Evolutionary conservation across 35 echinoderm and acorn worm species (phyloP).

Genomic region (Strongylocentrotus purpuratus): DNA sequence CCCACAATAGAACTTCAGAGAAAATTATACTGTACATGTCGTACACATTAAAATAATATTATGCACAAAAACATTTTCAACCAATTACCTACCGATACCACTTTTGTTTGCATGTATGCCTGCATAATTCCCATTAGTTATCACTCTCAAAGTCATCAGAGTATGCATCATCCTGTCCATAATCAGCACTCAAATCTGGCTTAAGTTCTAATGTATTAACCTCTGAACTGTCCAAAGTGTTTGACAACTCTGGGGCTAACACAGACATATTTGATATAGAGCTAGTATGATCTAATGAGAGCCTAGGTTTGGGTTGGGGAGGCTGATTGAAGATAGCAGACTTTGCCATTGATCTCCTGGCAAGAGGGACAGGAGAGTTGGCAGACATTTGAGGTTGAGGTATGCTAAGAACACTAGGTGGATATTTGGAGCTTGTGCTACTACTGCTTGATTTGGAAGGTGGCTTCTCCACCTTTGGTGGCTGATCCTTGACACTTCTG

Average conservation of each 20-base stretch:
- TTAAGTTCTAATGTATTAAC: constrained; percentile 6
- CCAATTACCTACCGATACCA: too few relatives aligned
- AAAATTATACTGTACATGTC: too few relatives aligned
- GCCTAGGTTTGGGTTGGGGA: constrained; percentile 62
- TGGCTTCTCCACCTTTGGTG: not conserved
- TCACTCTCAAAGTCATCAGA: constrained; percentile 68
- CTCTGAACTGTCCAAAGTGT: constrained; percentile 25
- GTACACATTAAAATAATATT: too few relatives aligned
- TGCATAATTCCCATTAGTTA: not conserved
- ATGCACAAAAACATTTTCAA: too few relatives aligned
- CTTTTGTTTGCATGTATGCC: not conserved
- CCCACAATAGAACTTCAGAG: too few relatives aligned
- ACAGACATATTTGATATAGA: constrained; percentile 42
- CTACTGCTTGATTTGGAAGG: not conserved
- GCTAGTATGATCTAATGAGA: constrained; percentile 23
- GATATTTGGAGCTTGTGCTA: constrained; percentile 29
- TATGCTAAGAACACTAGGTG: constrained; percentile 24
- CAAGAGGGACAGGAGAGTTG: constrained; percentile 55
- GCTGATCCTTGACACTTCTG: not conserved
- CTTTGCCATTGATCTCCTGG: constrained; percentile 17
- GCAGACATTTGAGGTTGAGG: constrained; percentile 62
- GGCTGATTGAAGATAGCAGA: constrained; percentile 4
- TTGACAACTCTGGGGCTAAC: not conserved
- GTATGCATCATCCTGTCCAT: constrained; percentile 28
- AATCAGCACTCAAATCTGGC: not conserved